Evolutionary conservation across 2,797 vertebrate species (phyloP), one percentile per base, ranked within the genome.

Genomic region (Rhabdomys pumilio): DNA sequence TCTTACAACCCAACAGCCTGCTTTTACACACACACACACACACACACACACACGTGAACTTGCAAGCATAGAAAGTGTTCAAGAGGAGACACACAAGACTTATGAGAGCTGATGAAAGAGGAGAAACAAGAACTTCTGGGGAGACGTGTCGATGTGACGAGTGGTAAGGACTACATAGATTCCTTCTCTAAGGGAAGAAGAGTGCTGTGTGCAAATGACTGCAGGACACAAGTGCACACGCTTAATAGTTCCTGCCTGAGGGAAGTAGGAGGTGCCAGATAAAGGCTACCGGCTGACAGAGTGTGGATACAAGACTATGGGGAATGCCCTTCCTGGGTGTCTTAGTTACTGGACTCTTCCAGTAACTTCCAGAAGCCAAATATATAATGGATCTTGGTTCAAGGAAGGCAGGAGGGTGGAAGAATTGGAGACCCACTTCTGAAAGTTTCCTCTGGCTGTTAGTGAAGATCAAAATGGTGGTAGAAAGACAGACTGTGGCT

Each of bases 71-170:
- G 41, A 10, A 7, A 10, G 79, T 7, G 34, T 80, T 69, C 79
- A 81, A 87, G 72, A 76, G 61, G 26, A 93, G 77, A 91, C 38
- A 47, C 17, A 0, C 19, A 3, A 53, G 44, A 19, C 53, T 67
- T 29, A 15, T 31, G 61, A 79, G 83, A 31, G 38, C 57, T 89
- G 57, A 41, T 50, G 3, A 87, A 91, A 76, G 13, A n/a, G 31
- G 41, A 83, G 5, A 83, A 7, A 14, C 34, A 1, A 90, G 50
- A 44, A 41, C 24, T 91, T 91, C n/a, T 47, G 41, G 69, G 4
- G 50, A 92, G 87, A 41, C 75, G 69, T 67, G 61, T 24, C 92
- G 84, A 67, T 79, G 34, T 22, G 26, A 94, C 90, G 50, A 26
- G 55, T 44, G 20, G 61, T 44, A 79, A 59, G 17, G 67, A 91